These are phyloP conservation scores for Vulpes vulpes DNA, from an alignment of 2,113 vertebrate genomes.

Conservation along the genomic window DNA sequence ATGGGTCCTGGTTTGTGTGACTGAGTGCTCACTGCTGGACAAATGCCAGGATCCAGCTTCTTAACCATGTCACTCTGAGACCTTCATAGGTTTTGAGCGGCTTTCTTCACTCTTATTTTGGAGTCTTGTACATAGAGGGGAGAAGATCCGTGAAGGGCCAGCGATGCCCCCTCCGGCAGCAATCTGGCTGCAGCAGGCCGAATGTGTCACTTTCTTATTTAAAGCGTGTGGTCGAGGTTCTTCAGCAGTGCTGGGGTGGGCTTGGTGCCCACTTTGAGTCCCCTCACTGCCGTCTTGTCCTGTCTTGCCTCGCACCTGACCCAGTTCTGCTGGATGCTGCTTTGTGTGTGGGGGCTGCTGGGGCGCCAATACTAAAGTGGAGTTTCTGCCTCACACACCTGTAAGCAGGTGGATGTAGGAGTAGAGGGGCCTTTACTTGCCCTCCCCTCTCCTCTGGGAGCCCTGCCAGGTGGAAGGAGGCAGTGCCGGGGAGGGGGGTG, in stretches of 20 bases:
- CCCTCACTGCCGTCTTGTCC: constrained; percentile 50
- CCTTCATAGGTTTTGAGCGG: neutral
- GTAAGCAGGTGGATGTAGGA: neutral
- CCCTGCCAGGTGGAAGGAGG: neutral
- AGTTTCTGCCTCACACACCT: neutral
- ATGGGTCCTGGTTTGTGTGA: neutral
- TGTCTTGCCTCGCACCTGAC: accelerated
- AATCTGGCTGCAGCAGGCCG: neutral
- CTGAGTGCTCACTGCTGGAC: neutral
- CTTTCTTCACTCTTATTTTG: neutral
- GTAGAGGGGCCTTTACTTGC: too few relatives aligned
- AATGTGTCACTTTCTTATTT: constrained; percentile 70
- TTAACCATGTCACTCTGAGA: neutral
- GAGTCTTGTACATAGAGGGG: constrained; percentile 64
- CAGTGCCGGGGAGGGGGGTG: accelerated
- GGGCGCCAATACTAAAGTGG: neutral
- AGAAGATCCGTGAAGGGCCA: neutral
- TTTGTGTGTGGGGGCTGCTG: accelerated
- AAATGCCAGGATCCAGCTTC: neutral
- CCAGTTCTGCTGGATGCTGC: neutral
- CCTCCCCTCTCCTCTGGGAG: neutral
- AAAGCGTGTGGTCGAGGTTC: constrained; percentile 31
- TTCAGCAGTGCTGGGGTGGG: neutral
- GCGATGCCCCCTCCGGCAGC: neutral
- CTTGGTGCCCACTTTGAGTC: neutral